Evolutionary conservation across 1,140 invertebrate genomes (phyloP).

Genomic region (Diabrotica virgifera): DNA sequence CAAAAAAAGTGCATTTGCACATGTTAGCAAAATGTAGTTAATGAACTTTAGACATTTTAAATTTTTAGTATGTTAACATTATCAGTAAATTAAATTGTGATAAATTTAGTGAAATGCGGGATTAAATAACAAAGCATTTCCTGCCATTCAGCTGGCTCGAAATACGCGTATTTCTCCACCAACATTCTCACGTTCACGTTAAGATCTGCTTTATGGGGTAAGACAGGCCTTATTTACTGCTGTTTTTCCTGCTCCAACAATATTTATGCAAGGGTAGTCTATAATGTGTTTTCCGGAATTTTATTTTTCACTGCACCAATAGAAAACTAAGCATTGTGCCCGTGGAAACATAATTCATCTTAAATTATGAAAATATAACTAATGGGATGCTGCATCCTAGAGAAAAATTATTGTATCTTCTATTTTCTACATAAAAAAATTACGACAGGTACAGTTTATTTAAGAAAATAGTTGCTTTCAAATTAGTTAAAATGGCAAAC

Average conservation of each 20-base stretch:
- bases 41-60: too few species aligned
- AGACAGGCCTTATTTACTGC: neutral
- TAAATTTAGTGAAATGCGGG: neutral
- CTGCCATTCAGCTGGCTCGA: neutral
- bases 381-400: too few species aligned
- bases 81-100: neutral
- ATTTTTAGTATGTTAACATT: too few species aligned
- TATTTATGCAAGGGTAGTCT: neutral
- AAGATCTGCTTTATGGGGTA: neutral
- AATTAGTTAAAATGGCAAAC: too few species aligned
- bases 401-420: too few species aligned
- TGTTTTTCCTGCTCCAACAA: slow-evolving; percentile 2
- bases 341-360: neutral
- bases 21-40: too few species aligned
- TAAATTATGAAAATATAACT: neutral
- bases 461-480: too few species aligned
- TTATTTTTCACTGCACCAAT: slow-evolving; percentile 1
- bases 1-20: too few species aligned
- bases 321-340: neutral
- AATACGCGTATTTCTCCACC: neutral
- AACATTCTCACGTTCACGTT: neutral
- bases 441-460: too few species aligned
- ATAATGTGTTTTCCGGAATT: slow-evolving; percentile 2
- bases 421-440: too few species aligned
- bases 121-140: neutral